Evolutionary conservation across 1,140 invertebrate genomes (phyloP), one percentile per base, ranked within the genome.

Genomic region (Lordiphosa clarofinis): DNA sequence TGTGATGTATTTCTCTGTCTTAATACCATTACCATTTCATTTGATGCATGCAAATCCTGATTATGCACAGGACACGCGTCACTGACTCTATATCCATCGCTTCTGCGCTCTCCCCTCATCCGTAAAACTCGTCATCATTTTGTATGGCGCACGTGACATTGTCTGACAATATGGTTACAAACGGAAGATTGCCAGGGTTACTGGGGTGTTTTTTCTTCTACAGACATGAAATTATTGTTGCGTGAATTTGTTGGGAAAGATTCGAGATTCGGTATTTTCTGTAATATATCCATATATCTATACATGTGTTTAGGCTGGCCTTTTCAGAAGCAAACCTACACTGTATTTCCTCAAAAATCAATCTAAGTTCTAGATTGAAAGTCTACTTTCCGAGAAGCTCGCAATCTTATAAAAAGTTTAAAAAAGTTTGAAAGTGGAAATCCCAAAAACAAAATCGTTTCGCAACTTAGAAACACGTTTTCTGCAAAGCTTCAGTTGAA

Each of bases 41-140:
- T 84, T 72, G 76, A 76, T 81, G 75, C 75, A 82, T 81, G 73
- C 76, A 82, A 76, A 82, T 82, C 76, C 78, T 50, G 76, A 84
- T 84, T 82, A 73, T 84, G 54, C 50, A 69, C 59, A 44, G 76
- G 59, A 76, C 68, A 84, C 78, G 73, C 78, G 68, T 82, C 76
- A 76, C 65, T 56, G 54, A 56, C 37, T 31, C 28, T 72, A 59
- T 57, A 36, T 13, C 46, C 39, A 21, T n/a, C 47, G 21, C 44
- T 37, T 10, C 43, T 9, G 2, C 24, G 24, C 7, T 31, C 21
- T 3, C 15, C 37, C 15, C 19, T 2, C 24, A 33, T 44, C 13
- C 36, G 13, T 24, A 9, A 37, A 40, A 58, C 44, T 59, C 55
- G 11, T 46, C 43, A 33, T 44, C 12, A 40, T 44, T 24, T 37